Evolutionary conservation across 2,113 vertebrate genomes (phyloP).

Genomic region (Thunnus maccoyii): DNA sequence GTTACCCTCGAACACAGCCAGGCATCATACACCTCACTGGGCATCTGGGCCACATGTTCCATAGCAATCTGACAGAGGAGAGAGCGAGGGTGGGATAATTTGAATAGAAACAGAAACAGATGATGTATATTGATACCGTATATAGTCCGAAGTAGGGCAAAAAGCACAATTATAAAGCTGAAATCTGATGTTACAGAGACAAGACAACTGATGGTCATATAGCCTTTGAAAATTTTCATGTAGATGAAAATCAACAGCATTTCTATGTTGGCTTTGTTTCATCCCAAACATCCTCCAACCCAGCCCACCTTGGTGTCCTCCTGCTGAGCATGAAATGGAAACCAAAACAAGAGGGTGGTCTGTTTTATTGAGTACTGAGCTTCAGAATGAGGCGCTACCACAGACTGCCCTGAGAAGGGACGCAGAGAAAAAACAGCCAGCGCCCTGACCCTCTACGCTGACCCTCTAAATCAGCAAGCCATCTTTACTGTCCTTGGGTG

Average conservation of each 20-base stretch:
- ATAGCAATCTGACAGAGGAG: slow-evolving; percentile 82
- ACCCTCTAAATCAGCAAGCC: neutral
- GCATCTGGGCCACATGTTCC: slow-evolving; percentile 84
- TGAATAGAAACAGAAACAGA: neutral
- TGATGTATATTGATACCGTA: neutral
- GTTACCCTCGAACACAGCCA: slow-evolving; percentile 79
- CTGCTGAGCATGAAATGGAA: slow-evolving; percentile 24
- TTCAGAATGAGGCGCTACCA: neutral
- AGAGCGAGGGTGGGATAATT: slow-evolving; percentile 1
- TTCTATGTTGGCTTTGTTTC: too few species aligned
- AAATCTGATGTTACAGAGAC: neutral
- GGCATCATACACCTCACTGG: slow-evolving; percentile 77
- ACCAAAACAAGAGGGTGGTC: slow-evolving; percentile 5
- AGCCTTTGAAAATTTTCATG: too few species aligned
- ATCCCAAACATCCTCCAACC: neutral
- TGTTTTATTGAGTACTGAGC: neutral
- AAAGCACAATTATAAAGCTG: neutral
- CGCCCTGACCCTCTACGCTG: neutral
- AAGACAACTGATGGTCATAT: too few species aligned
- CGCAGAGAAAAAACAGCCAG: neutral
- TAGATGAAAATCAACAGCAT: too few species aligned
- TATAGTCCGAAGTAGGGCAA: neutral
- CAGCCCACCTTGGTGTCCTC: neutral
- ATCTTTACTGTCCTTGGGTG: neutral
- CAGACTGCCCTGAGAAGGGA: neutral